phyloP scores from a whole-genome alignment of 2,888 invertebrate genomes.

The Ptychoptera contaminata region DNA sequence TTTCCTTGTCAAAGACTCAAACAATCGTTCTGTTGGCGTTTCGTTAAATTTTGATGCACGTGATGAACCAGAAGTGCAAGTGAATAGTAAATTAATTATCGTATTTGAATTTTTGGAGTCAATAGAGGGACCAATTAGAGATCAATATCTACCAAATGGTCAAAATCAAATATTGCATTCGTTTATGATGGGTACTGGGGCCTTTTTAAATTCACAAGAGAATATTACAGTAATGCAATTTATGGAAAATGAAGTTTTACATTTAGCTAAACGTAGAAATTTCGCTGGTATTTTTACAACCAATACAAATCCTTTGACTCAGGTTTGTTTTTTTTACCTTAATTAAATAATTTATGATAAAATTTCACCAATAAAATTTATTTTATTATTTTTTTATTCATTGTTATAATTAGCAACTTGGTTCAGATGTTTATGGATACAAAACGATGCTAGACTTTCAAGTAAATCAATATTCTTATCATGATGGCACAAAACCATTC shows the following conservation, averaged over 20 bases:
- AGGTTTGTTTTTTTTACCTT: slow-evolving; percentile 36
- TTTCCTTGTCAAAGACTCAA: slow-evolving; percentile 45
- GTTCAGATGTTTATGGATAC: slow-evolving; percentile 61
- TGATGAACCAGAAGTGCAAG: slow-evolving; percentile 59
- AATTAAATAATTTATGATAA: not conserved
- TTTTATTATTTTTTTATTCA: slow-evolving; percentile 3
- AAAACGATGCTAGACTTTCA: slow-evolving; percentile 61
- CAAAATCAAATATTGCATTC: slow-evolving; percentile 60
- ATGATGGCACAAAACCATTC: slow-evolving; percentile 59
- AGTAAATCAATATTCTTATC: slow-evolving; percentile 59
- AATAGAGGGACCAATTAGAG: slow-evolving; percentile 59
- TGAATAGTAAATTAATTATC: slow-evolving; percentile 48
- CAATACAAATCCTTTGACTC: slow-evolving; percentile 77
- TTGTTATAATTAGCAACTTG: slow-evolving; percentile 51
- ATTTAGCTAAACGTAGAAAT: slow-evolving; percentile 43
- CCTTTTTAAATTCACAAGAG: slow-evolving; percentile 46
- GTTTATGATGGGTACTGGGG: slow-evolving; percentile 76
- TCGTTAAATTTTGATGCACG: slow-evolving; percentile 68
- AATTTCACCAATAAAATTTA: not conserved
- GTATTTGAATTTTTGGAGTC: slow-evolving; percentile 66
- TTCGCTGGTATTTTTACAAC: slow-evolving; percentile 71
- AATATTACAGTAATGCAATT: slow-evolving; percentile 65
- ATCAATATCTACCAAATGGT: slow-evolving; percentile 38
- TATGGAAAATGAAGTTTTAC: slow-evolving; percentile 59
- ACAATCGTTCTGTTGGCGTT: slow-evolving; percentile 44